A percentile compares a stretch with the other conserved stretches of the same genome.
These are phyloP conservation scores for Punctoribates punctum DNA, from an alignment of 2,888 invertebrate genomes.

Conservation along the genomic window DNA sequence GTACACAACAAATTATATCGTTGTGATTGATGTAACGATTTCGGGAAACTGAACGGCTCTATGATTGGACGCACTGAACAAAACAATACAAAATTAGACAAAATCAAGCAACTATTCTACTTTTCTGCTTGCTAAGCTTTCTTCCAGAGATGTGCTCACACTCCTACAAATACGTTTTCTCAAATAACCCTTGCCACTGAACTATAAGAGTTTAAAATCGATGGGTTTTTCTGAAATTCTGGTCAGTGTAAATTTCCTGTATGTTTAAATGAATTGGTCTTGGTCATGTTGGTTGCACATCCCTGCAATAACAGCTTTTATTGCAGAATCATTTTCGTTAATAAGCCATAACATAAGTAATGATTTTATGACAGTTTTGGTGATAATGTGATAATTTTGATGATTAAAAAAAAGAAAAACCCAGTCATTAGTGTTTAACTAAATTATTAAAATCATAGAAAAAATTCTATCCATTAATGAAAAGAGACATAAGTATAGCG, in stretches of 20 bases:
- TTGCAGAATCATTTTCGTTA: no score
- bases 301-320: no score
- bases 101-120: background rate
- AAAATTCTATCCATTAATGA: background rate
- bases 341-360: no score
- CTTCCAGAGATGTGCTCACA: background rate
- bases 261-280: background rate
- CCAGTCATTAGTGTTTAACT: constrained; percentile 8
- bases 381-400: constrained; percentile 2
- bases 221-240: no score
- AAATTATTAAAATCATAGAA: constrained; percentile 9
- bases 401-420: constrained; percentile 9
- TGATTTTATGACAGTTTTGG: no score
- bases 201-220: no score
- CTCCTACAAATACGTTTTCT: no score
- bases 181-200: no score
- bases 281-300: no score
- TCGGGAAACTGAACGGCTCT: constrained; percentile 49
- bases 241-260: no score
- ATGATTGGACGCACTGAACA: constrained; percentile 71
- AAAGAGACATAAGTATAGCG: constrained; percentile 14
- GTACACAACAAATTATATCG: constrained; percentile 55
- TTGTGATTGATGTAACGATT: constrained; percentile 56
- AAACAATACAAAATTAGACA: background rate
- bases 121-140: background rate